Conservation (phyloP, 1,140 invertebrate genomes). For the Euwallacea similis region DNA sequence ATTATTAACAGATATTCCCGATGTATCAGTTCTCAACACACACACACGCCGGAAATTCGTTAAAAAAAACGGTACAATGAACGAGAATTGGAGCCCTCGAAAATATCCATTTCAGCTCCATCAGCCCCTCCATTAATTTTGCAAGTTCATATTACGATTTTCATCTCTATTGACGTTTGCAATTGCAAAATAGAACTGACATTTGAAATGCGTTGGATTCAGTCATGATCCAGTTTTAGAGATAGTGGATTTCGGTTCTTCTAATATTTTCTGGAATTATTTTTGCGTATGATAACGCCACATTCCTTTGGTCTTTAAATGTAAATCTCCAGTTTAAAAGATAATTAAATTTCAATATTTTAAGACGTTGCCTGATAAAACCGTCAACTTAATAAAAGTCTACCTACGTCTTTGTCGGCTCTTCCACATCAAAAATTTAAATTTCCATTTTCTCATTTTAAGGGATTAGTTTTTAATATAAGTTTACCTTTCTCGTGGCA, state of each 20-base stretch:
- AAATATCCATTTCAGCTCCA: background rate
- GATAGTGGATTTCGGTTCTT: no score
- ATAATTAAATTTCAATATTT: background rate
- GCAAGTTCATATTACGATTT: no score
- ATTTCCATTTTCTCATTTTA: constrained; percentile 1
- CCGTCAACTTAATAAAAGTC: background rate
- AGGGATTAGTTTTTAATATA: background rate
- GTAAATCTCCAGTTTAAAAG: background rate
- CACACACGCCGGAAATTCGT: no score
- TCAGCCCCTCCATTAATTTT: background rate
- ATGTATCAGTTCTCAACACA: no score
- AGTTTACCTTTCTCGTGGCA: background rate
- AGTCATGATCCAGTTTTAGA: no score
- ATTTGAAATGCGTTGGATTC: no score
- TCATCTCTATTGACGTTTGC: no score
- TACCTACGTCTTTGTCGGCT: background rate
- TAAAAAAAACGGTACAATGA: background rate
- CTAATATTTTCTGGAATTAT: no score
- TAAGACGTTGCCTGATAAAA: background rate
- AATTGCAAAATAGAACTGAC: no score
- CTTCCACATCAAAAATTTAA: background rate
- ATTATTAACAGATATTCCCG: no score
- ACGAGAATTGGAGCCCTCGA: background rate
- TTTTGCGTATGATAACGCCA: no score
- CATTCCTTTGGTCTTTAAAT: no score